Conservation (phyloP, 2,888 invertebrate genomes). For the Cerceris rybyensis region DNA sequence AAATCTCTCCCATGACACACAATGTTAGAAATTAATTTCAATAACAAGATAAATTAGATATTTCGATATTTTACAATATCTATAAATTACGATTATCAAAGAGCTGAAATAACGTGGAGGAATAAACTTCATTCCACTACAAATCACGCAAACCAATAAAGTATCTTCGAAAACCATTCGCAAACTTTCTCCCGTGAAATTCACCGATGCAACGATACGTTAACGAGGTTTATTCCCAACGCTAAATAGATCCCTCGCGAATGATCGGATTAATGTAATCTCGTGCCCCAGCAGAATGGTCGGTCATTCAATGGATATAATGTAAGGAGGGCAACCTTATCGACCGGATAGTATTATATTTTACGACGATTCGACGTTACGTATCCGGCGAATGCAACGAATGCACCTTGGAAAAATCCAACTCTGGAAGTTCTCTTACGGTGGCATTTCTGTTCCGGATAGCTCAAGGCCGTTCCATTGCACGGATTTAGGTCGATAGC, state of each 20-base stretch:
- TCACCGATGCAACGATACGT: background rate
- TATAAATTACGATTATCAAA: too few relatives aligned
- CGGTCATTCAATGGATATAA: slow-evolving; percentile 27
- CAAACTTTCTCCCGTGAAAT: too few relatives aligned
- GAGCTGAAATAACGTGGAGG: too few relatives aligned
- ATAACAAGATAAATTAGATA: too few relatives aligned
- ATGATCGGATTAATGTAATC: slow-evolving; percentile 45
- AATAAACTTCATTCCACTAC: too few relatives aligned
- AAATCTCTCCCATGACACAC: too few relatives aligned
- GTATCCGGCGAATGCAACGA: slow-evolving; percentile 4
- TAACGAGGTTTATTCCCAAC: slow-evolving; percentile 16
- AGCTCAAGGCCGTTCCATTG: background rate
- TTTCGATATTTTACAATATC: too few relatives aligned
- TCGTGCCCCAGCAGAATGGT: slow-evolving; percentile 29
- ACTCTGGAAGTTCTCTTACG: background rate
- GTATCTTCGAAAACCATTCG: too few relatives aligned
- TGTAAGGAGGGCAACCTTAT: slow-evolving; percentile 19
- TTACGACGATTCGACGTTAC: slow-evolving; percentile 26
- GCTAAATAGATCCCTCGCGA: slow-evolving; percentile 29
- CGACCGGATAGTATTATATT: slow-evolving; percentile 23
- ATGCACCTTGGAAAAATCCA: slow-evolving; percentile 18
- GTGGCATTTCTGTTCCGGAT: slow-evolving; percentile 1
- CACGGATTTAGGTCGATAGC: slow-evolving; percentile 3
- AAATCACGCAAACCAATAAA: too few relatives aligned
- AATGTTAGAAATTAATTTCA: too few relatives aligned